phyloP scores from a whole-genome alignment of 2,888 invertebrate species.

The Dermolepida albohirtum region DNA sequence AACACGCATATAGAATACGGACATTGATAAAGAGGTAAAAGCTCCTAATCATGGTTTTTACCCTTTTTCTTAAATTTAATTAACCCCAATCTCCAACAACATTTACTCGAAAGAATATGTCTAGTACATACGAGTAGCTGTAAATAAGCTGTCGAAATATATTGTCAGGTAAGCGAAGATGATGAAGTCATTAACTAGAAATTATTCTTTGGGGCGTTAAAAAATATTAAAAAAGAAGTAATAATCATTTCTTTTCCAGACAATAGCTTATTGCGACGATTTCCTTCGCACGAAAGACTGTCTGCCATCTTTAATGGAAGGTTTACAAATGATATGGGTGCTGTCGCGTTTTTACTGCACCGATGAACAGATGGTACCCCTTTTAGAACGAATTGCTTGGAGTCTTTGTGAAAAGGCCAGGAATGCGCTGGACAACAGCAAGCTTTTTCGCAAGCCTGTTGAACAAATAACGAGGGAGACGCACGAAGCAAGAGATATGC shows the following conservation, averaged over 20 bases:
- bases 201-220: too few species aligned
- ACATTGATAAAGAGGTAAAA: too few species aligned
- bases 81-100: too few species aligned
- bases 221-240: too few species aligned
- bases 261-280: constrained; percentile 66
- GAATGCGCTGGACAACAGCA: constrained; percentile 75
- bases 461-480: constrained; percentile 47
- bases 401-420: constrained; percentile 83
- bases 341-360: constrained; percentile 86
- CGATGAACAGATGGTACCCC: constrained; percentile 87
- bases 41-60: too few species aligned
- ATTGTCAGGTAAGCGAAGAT: too few species aligned
- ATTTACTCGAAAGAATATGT: too few species aligned
- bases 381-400: constrained; percentile 86
- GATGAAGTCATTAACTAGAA: too few species aligned
- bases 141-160: too few species aligned
- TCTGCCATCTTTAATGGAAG: constrained; percentile 84
- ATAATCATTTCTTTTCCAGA: constrained; percentile 56
- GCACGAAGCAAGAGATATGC: constrained; percentile 73
- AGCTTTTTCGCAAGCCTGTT: constrained; percentile 74
- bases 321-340: constrained; percentile 91
- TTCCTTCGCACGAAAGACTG: constrained; percentile 79
- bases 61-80: too few species aligned
- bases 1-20: too few species aligned
- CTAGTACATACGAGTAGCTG: too few species aligned